These are phyloP conservation scores for Protobothrops flavoviridis DNA, from an alignment of 2,113 vertebrate genomes.

Conservation along the genomic window DNA sequence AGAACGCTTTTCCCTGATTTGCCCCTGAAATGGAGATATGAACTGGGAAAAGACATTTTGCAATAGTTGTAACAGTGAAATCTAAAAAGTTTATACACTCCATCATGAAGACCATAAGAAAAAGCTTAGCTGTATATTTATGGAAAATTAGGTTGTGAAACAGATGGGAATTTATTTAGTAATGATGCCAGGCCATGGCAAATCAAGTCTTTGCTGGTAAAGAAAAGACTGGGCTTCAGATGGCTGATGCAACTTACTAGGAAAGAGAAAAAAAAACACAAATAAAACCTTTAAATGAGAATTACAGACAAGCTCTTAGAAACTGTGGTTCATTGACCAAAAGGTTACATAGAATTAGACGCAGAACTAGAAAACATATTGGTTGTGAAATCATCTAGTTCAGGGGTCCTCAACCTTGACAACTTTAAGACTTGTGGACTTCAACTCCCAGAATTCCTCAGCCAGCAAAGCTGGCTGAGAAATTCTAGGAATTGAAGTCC, in stretches of 20 bases:
- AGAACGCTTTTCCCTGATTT: background rate
- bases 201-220: background rate
- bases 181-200: background rate
- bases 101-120: background rate
- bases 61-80: background rate
- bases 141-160: background rate
- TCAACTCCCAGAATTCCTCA: too few relatives aligned
- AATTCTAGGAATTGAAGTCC: too few relatives aligned
- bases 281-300: background rate
- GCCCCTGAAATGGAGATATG: background rate
- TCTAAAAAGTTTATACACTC: background rate
- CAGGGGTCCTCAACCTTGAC: too few relatives aligned
- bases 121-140: background rate
- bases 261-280: too few relatives aligned
- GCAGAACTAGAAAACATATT: background rate
- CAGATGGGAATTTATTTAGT: background rate
- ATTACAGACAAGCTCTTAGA: background rate
- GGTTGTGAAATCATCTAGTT: background rate
- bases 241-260: background rate
- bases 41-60: background rate
- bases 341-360: background rate
- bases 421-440: too few relatives aligned
- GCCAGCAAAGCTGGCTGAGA: too few relatives aligned
- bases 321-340: background rate
- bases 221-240: background rate